A percentile compares a stretch with the other conserved stretches of the same genome.
These are phyloP conservation scores for Stenoptilia bipunctidactyla DNA, from an alignment of 2,888 invertebrate genomes.

Conservation along the genomic window DNA sequence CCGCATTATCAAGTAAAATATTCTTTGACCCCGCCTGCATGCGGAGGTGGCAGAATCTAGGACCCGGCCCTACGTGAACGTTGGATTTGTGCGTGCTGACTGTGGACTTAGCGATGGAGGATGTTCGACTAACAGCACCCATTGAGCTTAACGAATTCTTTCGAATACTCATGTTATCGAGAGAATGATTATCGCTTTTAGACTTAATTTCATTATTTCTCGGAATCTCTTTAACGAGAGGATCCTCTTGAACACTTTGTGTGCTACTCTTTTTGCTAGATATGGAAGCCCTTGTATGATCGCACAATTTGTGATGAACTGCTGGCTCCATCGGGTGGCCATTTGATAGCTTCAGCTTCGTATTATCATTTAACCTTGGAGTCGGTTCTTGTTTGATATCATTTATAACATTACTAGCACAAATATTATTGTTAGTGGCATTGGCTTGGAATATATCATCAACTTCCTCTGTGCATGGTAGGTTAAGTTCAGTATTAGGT, in stretches of 20 bases:
- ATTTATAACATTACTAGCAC: constrained; percentile 16
- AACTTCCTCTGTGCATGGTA: constrained; percentile 18
- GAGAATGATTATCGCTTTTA: constrained; percentile 27
- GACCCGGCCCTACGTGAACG: constrained; percentile 71
- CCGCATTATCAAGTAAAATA: constrained; percentile 83
- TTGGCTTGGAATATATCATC: constrained; percentile 2
- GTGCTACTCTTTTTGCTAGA: constrained; percentile 57
- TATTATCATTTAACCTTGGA: constrained; percentile 22
- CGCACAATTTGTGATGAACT: constrained; percentile 74
- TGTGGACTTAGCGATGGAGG: constrained; percentile 60
- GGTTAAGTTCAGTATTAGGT: constrained; percentile 11
- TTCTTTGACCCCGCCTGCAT: constrained; percentile 85
- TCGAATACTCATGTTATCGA: constrained; percentile 32
- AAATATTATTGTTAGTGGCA: background rate
- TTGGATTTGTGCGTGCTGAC: constrained; percentile 63
- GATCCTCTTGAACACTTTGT: constrained; percentile 46
- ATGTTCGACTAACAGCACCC: constrained; percentile 57
- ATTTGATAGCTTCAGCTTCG: constrained; percentile 22
- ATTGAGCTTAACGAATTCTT: constrained; percentile 60
- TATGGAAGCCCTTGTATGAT: constrained; percentile 55
- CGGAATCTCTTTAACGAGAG: constrained; percentile 34
- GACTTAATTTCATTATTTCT: constrained; percentile 33
- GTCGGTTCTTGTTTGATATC: constrained; percentile 14
- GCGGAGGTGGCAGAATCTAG: constrained; percentile 81
- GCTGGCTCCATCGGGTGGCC: constrained; percentile 51